Conservation (phyloP, 2,797 vertebrate genomes). For the Geotrypetes seraphini region DNA sequence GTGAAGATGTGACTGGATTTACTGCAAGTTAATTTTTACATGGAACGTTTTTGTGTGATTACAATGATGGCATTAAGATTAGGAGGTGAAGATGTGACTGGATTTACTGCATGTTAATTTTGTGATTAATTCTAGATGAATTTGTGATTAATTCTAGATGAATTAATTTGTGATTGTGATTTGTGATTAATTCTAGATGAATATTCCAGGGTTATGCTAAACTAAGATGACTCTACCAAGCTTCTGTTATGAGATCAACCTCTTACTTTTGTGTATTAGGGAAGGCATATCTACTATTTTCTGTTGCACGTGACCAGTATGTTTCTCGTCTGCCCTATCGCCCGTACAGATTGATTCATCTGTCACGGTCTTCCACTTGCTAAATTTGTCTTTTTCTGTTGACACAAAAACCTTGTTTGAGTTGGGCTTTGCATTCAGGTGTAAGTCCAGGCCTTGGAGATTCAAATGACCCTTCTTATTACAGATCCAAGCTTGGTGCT, state of each 20-base stretch:
- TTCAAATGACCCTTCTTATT: conserved; percentile 70
- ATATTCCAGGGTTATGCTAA: background rate
- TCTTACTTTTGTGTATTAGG: conserved; percentile 29
- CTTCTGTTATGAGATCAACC: background rate
- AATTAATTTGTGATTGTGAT: too few relatives aligned
- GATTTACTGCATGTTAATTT: too few relatives aligned
- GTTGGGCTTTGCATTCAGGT: conserved; percentile 56
- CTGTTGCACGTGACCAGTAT: background rate
- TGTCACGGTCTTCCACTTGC: conserved; percentile 64
- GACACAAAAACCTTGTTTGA: conserved; percentile 64
- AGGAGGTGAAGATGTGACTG: too few relatives aligned
- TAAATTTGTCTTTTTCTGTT: conserved; percentile 61
- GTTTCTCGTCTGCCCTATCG: background rate
- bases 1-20: too few relatives aligned
- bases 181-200: too few relatives aligned
- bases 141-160: too few relatives aligned
- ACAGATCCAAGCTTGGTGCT: conserved; percentile 65
- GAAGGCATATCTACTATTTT: background rate
- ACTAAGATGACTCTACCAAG: conserved; percentile 5
- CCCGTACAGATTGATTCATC: conserved; percentile 58
- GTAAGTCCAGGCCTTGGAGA: conserved; percentile 49
- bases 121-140: too few relatives aligned
- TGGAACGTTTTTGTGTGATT: too few relatives aligned
- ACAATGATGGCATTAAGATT: too few relatives aligned
- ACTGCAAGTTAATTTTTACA: too few relatives aligned